A percentile compares a stretch with the other conserved stretches of the same genome.
These are phyloP conservation scores for Hydrochoerus hydrochaeris DNA, from an alignment of 2,113 vertebrate genomes.

Conservation along the genomic window DNA sequence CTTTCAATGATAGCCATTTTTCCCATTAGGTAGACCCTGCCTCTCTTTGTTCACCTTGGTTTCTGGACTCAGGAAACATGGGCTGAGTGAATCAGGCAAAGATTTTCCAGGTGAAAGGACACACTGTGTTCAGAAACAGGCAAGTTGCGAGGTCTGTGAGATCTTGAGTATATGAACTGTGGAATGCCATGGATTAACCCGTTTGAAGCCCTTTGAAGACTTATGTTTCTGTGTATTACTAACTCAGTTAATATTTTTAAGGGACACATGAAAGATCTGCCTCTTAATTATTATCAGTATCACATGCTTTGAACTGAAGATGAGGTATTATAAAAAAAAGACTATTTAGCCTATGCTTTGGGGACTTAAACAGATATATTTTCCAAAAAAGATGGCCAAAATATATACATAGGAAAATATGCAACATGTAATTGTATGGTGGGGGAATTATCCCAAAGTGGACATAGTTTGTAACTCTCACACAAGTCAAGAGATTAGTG, in stretches of 20 bases:
- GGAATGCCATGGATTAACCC: background rate
- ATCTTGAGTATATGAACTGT: background rate
- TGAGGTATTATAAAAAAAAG: background rate
- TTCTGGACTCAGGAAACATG: conserved; percentile 38
- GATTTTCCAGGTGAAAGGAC: background rate
- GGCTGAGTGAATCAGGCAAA: background rate
- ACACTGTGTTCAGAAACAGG: background rate
- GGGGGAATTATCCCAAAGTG: background rate
- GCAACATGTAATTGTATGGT: accelerated
- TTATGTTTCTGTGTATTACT: background rate
- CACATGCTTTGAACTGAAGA: conserved; percentile 13
- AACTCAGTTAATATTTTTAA: background rate
- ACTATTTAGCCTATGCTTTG: background rate
- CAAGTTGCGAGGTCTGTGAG: background rate
- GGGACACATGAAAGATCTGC: background rate
- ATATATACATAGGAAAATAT: background rate
- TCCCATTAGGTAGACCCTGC: background rate
- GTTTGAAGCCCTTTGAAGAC: background rate
- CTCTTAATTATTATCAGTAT: background rate
- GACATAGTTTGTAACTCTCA: background rate
- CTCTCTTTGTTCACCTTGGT: background rate
- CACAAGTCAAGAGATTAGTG: background rate
- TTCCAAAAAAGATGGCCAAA: background rate
- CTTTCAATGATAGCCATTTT: background rate
- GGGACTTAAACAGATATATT: background rate